Percentiles rank a stretch among this genome's conserved stretches.
Evolutionary conservation across 2,888 invertebrate species (phyloP).

Genomic region (Pollenia labialis): DNA sequence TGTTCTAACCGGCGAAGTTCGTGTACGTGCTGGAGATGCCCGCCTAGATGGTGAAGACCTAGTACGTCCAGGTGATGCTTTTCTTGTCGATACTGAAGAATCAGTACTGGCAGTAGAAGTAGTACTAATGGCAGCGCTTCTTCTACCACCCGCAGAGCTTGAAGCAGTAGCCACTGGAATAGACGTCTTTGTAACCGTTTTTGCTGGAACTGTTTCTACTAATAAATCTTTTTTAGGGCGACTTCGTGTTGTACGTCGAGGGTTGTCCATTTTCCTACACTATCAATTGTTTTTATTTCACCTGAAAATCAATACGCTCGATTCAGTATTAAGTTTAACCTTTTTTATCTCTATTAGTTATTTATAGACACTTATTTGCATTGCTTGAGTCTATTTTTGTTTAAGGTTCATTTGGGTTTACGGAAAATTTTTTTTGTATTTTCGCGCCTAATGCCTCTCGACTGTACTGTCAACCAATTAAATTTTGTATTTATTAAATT

Average conservation of each 20-base stretch:
- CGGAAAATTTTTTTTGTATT: constrained; percentile 52
- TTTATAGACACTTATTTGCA: constrained; percentile 38
- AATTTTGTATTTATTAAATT: not conserved
- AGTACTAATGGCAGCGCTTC: constrained; percentile 34
- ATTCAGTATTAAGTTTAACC: not conserved
- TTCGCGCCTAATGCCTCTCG: constrained; percentile 73
- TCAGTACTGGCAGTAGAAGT: constrained; percentile 40
- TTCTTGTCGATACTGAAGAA: constrained; percentile 48
- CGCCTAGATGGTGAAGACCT: constrained; percentile 73
- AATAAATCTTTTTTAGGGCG: constrained; percentile 50
- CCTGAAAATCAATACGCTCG: constrained; percentile 17
- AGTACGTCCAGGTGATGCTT: constrained; percentile 73
- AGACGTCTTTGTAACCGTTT: constrained; percentile 30
- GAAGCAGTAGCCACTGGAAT: constrained; percentile 32
- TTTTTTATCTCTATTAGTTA: constrained; percentile 29
- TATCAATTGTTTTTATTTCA: not conserved
- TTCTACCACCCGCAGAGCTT: constrained; percentile 39
- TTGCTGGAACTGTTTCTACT: constrained; percentile 56
- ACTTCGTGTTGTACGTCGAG: constrained; percentile 75
- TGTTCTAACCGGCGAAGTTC: constrained; percentile 77
- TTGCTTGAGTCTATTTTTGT: constrained; percentile 48
- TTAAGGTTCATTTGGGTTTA: constrained; percentile 53
- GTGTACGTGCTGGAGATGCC: constrained; percentile 76
- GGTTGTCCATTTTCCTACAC: constrained; percentile 73
- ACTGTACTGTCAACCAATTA: constrained; percentile 66